A percentile compares a stretch with the other conserved stretches of the same genome.
Evolutionary conservation across 1,140 invertebrate genomes (phyloP).

Genomic region (Marisa cornuarietis): DNA sequence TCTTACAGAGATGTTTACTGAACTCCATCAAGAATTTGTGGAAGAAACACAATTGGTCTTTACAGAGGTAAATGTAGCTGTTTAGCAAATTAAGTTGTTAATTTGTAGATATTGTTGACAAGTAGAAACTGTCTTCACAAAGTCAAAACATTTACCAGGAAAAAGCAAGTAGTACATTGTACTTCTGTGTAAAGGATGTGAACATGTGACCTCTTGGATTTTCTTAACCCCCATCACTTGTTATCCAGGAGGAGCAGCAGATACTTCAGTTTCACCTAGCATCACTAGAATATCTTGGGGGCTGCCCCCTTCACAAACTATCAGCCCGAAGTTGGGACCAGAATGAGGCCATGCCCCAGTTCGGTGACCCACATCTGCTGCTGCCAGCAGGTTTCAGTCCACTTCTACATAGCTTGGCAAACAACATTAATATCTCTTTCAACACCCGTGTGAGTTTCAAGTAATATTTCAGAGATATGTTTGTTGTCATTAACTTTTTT

Average conservation of each 20-base stretch:
- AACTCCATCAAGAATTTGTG: constrained; percentile 64
- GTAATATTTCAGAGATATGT: background rate
- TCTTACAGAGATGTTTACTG: constrained; percentile 60
- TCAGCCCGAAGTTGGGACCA: constrained; percentile 67
- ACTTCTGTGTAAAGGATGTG: background rate
- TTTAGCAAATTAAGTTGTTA: background rate
- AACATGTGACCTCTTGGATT: too few relatives aligned
- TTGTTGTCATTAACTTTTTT: background rate
- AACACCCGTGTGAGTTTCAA: constrained; percentile 47
- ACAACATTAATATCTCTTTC: constrained; percentile 57
- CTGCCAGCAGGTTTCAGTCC: constrained; percentile 50
- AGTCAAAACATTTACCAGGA: background rate
- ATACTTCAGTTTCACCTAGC: constrained; percentile 65
- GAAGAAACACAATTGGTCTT: constrained; percentile 62
- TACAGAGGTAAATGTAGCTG: constrained; percentile 48
- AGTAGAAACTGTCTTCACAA: background rate
- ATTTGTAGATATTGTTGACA: too few relatives aligned
- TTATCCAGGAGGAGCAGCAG: constrained; percentile 57
- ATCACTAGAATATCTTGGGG: constrained; percentile 67
- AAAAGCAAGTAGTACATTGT: too few relatives aligned
- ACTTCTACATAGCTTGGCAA: constrained; percentile 52
- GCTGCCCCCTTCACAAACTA: constrained; percentile 55
- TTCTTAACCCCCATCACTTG: background rate
- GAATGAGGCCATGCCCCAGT: constrained; percentile 65
- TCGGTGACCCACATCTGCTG: constrained; percentile 61